Evolutionary conservation across 2,113 vertebrate species (phyloP).

Genomic region (Mormyrus iriodes): DNA sequence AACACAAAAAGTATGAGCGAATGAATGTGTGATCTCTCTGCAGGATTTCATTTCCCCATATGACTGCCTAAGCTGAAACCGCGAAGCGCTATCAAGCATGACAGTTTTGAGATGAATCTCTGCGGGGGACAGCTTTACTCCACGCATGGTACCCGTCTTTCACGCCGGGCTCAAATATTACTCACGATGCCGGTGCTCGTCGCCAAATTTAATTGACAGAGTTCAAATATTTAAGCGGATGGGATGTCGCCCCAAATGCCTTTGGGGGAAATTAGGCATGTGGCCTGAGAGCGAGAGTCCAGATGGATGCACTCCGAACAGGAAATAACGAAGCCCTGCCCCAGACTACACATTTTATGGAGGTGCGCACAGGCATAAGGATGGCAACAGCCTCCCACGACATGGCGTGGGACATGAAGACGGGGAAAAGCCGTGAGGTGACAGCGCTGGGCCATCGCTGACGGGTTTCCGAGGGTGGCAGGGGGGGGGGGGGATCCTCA

Average conservation of each 20-base stretch:
- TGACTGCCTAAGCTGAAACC: neutral
- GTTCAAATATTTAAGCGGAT: slow-evolving; percentile 6
- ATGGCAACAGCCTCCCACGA: neutral
- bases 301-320: neutral
- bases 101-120: neutral
- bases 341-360: neutral
- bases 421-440: neutral
- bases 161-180: no score
- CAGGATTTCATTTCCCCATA: neutral
- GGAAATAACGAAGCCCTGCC: neutral
- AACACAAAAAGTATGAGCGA: neutral
- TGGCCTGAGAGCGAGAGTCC: neutral
- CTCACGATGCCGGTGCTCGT: neutral
- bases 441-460: neutral
- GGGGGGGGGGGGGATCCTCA: neutral
- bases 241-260: neutral
- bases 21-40: neutral
- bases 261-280: neutral
- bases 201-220: slow-evolving; percentile 13
- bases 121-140: neutral
- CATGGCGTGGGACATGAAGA: neutral
- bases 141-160: neutral
- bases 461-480: neutral
- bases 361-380: neutral
- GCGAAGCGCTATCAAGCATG: neutral